Evolutionary conservation across 2,797 vertebrate species (phyloP).

Genomic region (Anas flavirostris): DNA sequence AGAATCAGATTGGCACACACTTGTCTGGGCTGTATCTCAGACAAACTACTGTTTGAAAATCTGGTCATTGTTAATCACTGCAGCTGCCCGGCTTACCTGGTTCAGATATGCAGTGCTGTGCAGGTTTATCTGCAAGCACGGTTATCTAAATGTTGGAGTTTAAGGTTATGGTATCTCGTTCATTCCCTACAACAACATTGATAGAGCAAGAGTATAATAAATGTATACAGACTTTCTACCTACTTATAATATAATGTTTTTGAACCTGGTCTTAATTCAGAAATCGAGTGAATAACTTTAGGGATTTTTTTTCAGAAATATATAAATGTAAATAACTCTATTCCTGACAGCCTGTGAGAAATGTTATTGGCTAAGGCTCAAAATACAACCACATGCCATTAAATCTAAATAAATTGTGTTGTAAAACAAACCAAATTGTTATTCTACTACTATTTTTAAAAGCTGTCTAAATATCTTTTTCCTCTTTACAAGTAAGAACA

Average conservation of each 20-base stretch:
- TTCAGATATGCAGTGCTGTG: not conserved
- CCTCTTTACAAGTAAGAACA: slow-evolving; percentile 19
- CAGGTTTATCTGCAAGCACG: not conserved
- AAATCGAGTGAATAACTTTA: not conserved
- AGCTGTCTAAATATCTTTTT: slow-evolving; percentile 55
- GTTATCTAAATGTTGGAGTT: not conserved
- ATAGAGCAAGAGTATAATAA: not conserved
- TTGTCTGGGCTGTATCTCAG: not conserved
- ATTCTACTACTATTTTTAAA: slow-evolving; percentile 37
- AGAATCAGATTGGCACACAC: not conserved
- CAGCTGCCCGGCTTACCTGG: not conserved
- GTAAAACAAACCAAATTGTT: slow-evolving; percentile 21
- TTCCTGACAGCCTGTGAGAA: slow-evolving; percentile 3
- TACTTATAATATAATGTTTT: not conserved
- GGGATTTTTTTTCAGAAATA: not conserved
- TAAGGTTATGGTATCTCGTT: not conserved
- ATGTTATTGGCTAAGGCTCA: not conserved
- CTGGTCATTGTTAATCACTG: not conserved
- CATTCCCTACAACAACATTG: not conserved
- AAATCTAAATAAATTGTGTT: slow-evolving; percentile 9
- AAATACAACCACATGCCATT: not conserved
- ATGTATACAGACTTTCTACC: not conserved
- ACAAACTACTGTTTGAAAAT: not conserved
- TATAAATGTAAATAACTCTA: not conserved
- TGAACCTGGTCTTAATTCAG: not conserved